Evolutionary conservation across 2,797 vertebrate genomes (phyloP), one percentile per base, ranked within the genome.

Genomic region (Aselliscus stoliczkanus): DNA sequence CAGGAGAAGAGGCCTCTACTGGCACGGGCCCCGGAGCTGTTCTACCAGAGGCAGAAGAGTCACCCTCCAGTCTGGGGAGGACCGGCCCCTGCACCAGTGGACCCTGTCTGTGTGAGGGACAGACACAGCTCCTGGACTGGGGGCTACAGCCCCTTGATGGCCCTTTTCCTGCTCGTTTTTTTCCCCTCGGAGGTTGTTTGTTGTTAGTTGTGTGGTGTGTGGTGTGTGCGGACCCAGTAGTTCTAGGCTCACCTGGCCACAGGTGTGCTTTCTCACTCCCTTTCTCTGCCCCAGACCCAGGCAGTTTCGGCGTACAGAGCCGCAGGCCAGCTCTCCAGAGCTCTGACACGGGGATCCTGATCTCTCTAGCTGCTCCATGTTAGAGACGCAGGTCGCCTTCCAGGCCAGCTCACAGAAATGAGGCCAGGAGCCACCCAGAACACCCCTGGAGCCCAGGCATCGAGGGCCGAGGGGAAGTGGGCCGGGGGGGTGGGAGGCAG

Each of bases 1-100:
- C 31, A 81, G n/a, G n/a, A n/a, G n/a, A n/a, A n/a, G n/a, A n/a
- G n/a, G n/a, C n/a, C n/a, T n/a, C 95, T 98, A 91, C 96, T 98
- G 37, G 56, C 2, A 0, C 7, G 80, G 2, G 34, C 86, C 9
- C 96, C 93, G 0, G 72, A 97, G 73, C 34, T 9, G 12, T 98
- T 98, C 89, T 0, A 31, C 70, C 62, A 0, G 3, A 0, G 0
- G 98, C 98, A 0, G 37, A 97, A 73, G 95, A 98, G 1, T 97
- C 93, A 97, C 98, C 14, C 90, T 93, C 5, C 0, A 31, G 2
- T 97, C 90, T 21, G 97, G 98, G 25, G 88, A 79, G 50, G 70
- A 91, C 62, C 95, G 97, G 17, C 82, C 97, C 29, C 58, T 50
- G 54, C 1, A 3, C 15, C 1, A n/a, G n/a, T n/a, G 2, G 27